phyloP scores from a whole-genome alignment of 2,888 invertebrate species.

The Hemithea aestivaria region DNA sequence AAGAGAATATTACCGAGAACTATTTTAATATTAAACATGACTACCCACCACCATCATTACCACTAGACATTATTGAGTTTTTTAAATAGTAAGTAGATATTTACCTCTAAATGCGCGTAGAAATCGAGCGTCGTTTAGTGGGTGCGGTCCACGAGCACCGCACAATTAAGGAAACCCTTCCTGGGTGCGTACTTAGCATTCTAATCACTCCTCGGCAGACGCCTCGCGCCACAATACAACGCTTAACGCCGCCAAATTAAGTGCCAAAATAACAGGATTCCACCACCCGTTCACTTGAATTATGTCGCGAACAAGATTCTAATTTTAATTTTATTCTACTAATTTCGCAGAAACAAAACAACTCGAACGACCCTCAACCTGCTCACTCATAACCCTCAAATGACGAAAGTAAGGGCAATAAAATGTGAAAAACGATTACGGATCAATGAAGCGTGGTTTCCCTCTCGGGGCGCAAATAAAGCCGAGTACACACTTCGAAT shows the following conservation, averaged over 20 bases:
- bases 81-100: too few species aligned
- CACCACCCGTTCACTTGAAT: slow-evolving; percentile 43
- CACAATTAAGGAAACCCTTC: slow-evolving; percentile 70
- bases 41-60: too few species aligned
- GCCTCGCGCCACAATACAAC: slow-evolving; percentile 61
- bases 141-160: slow-evolving; percentile 51
- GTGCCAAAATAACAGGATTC: slow-evolving; percentile 63
- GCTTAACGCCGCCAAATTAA: slow-evolving; percentile 67
- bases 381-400: slow-evolving; percentile 59
- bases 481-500: slow-evolving; percentile 77
- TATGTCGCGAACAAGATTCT: slow-evolving; percentile 52
- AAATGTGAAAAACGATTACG: slow-evolving; percentile 77
- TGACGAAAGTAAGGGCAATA: slow-evolving; percentile 58
- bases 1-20: too few species aligned
- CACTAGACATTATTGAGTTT: too few species aligned
- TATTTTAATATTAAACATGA: too few species aligned
- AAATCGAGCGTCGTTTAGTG: slow-evolving; percentile 35
- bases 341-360: slow-evolving; percentile 50
- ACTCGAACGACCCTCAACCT: slow-evolving; percentile 37
- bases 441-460: slow-evolving; percentile 76
- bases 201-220: slow-evolving; percentile 63
- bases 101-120: slow-evolving; percentile 1
- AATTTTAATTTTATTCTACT: slow-evolving; percentile 48
- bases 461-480: slow-evolving; percentile 75
- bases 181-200: slow-evolving; percentile 65